Evolutionary conservation across 1,140 invertebrate genomes (phyloP).

Genomic region (Mycetomoellerius zeteki): DNA sequence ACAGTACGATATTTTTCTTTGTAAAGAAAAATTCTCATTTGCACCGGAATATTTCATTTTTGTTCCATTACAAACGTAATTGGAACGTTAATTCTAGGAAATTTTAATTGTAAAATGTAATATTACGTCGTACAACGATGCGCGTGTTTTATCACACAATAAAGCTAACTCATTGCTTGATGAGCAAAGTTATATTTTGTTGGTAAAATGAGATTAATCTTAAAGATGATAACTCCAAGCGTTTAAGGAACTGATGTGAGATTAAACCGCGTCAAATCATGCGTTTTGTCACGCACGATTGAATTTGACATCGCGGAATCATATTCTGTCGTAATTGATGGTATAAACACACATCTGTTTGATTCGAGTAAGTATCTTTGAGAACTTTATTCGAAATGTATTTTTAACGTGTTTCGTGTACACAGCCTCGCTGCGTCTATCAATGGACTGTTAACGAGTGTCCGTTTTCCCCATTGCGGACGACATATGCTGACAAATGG

Average conservation of each 20-base stretch:
- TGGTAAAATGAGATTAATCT: conserved; percentile 16
- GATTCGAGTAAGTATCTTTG: conserved; percentile 33
- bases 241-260: background rate
- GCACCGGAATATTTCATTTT: conserved; percentile 25
- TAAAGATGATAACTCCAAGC: background rate
- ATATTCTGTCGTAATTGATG: conserved; percentile 17
- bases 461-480: conserved; percentile 54
- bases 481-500: conserved; percentile 56
- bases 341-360: background rate
- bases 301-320: background rate
- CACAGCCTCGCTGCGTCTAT: background rate
- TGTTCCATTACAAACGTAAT: background rate
- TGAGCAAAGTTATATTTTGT: conserved; percentile 3
- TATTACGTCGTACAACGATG: background rate
- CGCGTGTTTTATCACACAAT: background rate
- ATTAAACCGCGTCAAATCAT: background rate
- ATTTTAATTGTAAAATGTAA: conserved; percentile 36
- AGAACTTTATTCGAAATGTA: conserved; percentile 12
- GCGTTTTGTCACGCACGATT: background rate
- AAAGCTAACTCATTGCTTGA: background rate
- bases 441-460: conserved; percentile 65
- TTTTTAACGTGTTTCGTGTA: conserved; percentile 42
- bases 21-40: conserved; percentile 4
- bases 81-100: conserved; percentile 27
- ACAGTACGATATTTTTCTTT: conserved; percentile 11